phyloP scores from a whole-genome alignment of 2,888 invertebrate species.

The Dasysyrphus tricinctus region DNA sequence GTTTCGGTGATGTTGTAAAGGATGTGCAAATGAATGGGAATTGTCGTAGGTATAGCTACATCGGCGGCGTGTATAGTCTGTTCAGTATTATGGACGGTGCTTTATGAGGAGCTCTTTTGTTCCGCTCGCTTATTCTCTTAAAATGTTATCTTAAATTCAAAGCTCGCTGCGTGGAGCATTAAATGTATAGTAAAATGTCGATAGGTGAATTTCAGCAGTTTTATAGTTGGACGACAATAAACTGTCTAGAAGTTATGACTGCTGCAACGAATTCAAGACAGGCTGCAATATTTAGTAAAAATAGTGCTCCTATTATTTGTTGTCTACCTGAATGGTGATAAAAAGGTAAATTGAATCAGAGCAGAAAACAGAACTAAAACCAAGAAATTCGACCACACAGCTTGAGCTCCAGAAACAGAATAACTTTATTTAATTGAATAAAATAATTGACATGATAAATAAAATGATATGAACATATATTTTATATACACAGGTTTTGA shows the following conservation, averaged over 20 bases:
- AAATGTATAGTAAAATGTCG: conserved; percentile 27
- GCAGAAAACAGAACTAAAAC: no score
- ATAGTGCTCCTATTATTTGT: no score
- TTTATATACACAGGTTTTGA: no score
- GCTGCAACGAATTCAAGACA: not conserved
- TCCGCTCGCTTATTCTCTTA: conserved; percentile 51
- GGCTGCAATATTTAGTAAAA: no score
- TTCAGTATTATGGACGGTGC: conserved; percentile 3
- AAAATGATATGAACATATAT: no score
- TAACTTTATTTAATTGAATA: no score
- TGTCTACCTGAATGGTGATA: no score
- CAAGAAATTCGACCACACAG: no score
- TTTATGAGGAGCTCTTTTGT: conserved; percentile 34
- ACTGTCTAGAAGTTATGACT: not conserved
- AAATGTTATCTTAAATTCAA: conserved; percentile 39
- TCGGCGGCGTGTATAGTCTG: not conserved
- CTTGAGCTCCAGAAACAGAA: no score
- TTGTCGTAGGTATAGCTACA: conserved; percentile 15
- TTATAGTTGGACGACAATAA: not conserved
- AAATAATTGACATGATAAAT: no score
- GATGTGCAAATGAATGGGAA: conserved; percentile 46
- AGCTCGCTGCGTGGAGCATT: conserved; percentile 37
- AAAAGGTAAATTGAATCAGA: no score
- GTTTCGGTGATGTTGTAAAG: conserved; percentile 31
- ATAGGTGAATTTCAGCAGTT: conserved; percentile 7